Conservation (phyloP, 1,140 invertebrate genomes). For the Drosophila pallidifrons region DNA sequence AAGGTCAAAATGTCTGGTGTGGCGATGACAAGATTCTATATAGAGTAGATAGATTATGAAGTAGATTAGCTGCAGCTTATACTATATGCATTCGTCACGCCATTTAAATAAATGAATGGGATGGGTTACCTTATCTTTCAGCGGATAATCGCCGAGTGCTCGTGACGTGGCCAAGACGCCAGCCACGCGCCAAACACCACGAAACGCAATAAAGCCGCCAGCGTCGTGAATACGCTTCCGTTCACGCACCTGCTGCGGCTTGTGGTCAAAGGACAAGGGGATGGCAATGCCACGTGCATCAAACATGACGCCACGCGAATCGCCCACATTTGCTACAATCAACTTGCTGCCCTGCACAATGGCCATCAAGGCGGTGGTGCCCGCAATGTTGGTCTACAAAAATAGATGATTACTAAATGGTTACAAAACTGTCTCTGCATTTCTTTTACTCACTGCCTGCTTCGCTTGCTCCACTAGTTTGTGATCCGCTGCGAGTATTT, state of each 20-base stretch:
- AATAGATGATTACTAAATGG: background rate
- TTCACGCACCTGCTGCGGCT: constrained; percentile 97
- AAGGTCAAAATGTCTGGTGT: constrained; percentile 98
- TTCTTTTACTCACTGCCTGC: constrained; percentile 86
- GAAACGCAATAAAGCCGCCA: constrained; percentile 96
- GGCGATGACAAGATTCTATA: constrained; percentile 94
- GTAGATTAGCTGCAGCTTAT: constrained; percentile 15
- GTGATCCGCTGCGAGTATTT: constrained; percentile 93
- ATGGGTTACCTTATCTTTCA: constrained; percentile 90
- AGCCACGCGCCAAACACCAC: constrained; percentile 98
- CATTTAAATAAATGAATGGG: constrained; percentile 61
- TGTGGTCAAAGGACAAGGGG: constrained; percentile 97
- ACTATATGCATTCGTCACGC: constrained; percentile 22
- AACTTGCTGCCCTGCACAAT: constrained; percentile 92
- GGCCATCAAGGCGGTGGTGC: constrained; percentile 97
- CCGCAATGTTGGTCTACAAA: constrained; percentile 90
- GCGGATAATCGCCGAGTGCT: constrained; percentile 96
- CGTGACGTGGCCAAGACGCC: constrained; percentile 97
- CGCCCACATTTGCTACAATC: constrained; percentile 97
- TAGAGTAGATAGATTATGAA: constrained; percentile 16
- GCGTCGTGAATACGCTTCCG: constrained; percentile 95
- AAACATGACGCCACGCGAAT: constrained; percentile 97
- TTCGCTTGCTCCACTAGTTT: constrained; percentile 92
- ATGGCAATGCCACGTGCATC: constrained; percentile 95
- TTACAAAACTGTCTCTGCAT: too few relatives aligned